These are phyloP conservation scores for Empis livida DNA, from an alignment of 2,888 invertebrate genomes.

Conservation along the genomic window DNA sequence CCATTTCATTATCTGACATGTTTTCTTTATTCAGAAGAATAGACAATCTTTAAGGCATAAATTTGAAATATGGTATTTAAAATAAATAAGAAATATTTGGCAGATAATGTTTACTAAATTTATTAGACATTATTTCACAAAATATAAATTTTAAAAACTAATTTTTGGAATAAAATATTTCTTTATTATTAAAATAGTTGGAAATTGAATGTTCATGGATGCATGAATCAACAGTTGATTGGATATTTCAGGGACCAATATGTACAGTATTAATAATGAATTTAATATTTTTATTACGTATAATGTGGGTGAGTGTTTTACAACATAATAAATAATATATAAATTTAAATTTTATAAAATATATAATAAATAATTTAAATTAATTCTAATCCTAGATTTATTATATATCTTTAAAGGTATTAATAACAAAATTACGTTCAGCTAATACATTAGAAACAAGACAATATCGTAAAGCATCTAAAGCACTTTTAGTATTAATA, in stretches of 20 bases:
- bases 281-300: conserved; percentile 65
- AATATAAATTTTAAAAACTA: too few species aligned
- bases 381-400: background rate
- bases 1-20: conserved; percentile 88
- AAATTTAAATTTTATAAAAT: background rate
- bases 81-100: too few species aligned
- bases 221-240: conserved; percentile 65
- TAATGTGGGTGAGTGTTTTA: conserved; percentile 77
- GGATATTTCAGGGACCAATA: conserved; percentile 77
- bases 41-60: conserved; percentile 79
- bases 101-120: too few species aligned
- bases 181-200: conserved; percentile 18
- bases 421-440: conserved; percentile 85
- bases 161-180: too few species aligned
- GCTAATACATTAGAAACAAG: conserved; percentile 81
- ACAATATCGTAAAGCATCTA: conserved; percentile 80
- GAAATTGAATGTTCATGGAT: conserved; percentile 64
- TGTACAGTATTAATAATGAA: conserved; percentile 68
- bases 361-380: background rate
- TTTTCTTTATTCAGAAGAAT: conserved; percentile 85
- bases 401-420: conserved; percentile 45
- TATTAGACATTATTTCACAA: too few species aligned
- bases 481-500: conserved; percentile 80
- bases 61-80: conserved; percentile 61
- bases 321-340: background rate